Evolutionary conservation across 2,888 invertebrate species (phyloP).

Genomic region (Catocala nupta): DNA sequence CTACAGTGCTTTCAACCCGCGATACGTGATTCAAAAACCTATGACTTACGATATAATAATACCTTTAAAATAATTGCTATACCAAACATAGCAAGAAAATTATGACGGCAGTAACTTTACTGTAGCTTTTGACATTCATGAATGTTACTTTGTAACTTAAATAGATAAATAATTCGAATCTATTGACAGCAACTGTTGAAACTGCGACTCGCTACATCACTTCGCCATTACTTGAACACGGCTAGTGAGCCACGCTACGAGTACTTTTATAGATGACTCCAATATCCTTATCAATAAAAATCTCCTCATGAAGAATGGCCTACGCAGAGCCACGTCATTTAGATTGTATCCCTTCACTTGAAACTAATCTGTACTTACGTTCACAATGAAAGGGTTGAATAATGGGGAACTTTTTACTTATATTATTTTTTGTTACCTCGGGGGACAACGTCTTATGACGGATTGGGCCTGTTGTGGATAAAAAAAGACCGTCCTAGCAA

Average conservation of each 20-base stretch:
- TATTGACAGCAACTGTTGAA: background rate
- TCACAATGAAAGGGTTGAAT: constrained; percentile 74
- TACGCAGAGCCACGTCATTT: constrained; percentile 79
- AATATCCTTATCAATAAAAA: constrained; percentile 80
- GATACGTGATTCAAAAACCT: no score
- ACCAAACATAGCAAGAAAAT: no score
- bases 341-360: constrained; percentile 83
- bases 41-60: no score
- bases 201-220: constrained; percentile 2
- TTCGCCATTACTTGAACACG: constrained; percentile 1
- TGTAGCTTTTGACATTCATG: no score
- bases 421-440: constrained; percentile 70
- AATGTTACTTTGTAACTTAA: no score
- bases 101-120: no score
- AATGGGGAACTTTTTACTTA: constrained; percentile 71
- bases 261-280: constrained; percentile 71
- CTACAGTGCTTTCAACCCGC: background rate
- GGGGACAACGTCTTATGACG: constrained; percentile 74
- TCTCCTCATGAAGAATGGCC: constrained; percentile 78
- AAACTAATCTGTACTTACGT: constrained; percentile 80
- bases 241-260: constrained; percentile 53
- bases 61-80: no score
- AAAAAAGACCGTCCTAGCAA: constrained; percentile 54
- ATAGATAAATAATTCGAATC: no score
- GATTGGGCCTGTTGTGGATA: constrained; percentile 70